Evolutionary conservation across 2,113 vertebrate genomes (phyloP), one percentile per base, ranked within the genome.

Genomic region (Donacobius atricapilla): DNA sequence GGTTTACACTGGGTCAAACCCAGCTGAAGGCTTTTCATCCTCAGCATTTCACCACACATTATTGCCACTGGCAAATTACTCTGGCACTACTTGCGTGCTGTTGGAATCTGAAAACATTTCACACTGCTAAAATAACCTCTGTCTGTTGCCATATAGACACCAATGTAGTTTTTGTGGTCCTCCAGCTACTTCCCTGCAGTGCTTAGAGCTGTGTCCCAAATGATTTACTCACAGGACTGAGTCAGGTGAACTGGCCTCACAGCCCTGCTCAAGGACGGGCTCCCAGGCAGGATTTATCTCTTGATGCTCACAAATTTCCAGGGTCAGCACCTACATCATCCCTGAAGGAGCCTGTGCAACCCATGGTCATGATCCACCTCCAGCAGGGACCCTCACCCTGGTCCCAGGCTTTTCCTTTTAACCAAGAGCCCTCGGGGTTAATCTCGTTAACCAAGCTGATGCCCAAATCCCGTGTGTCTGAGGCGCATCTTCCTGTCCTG

Each of bases 41-140:
- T 75, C 77, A 66, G 42, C 54, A 50, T 94, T 93, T 87, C 80
- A 87, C 69, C 73, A 75, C 69, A 76, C 28, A 19, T 89, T 96
- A 75, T 91, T 94, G 83, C 84, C 91, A 66, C 77, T 92, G 93
- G 87, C 89, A 92, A 81, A 94, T 81, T 91, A 53, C 87, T 94
- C 90, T 94, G 89, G 89, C 80, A 48, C 51, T 17, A 35, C 68
- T 84, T 78, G 56, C 27, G 2, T 68, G 48, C 22, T 90, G 19
- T 27, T 91, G 87, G 78, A 87, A 93, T 71, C 77, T 10, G 6
- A 95, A 94, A 94, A 71, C 65, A 81, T 70, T 93, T 93, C 86
- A 87, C 83, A 78, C 64, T 66, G 83, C 56, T 94, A 66, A 92
- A 94, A 80, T 90, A 92, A 90, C 51, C 56, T 66, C 82, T 84